Conservation (phyloP, 2,113 vertebrate species). For the Anoura caudifer region DNA sequence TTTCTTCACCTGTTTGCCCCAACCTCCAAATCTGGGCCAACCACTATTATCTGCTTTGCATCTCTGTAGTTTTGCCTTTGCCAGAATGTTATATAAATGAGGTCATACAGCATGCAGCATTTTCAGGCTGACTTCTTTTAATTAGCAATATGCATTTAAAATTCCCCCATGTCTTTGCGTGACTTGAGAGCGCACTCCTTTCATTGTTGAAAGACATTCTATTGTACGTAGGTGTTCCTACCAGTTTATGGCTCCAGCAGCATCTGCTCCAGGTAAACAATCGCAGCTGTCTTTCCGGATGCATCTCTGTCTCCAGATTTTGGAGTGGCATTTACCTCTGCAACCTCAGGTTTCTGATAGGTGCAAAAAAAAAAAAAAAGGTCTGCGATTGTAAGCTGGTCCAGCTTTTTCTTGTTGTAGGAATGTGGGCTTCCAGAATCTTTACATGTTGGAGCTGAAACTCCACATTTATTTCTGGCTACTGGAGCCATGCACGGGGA, state of each 20-base stretch:
- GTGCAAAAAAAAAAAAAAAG: not conserved
- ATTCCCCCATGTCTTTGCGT: not conserved
- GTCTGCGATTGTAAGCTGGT: not conserved
- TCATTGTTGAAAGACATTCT: not conserved
- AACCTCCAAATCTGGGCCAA: not conserved
- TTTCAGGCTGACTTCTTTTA: not conserved
- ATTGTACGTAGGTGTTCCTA: not conserved
- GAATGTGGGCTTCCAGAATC: not conserved
- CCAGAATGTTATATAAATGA: not conserved
- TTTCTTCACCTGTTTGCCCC: not conserved
- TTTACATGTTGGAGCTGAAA: not conserved
- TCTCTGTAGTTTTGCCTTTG: not conserved
- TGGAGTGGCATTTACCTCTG: not conserved
- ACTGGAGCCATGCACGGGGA: not conserved
- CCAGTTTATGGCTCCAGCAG: not conserved
- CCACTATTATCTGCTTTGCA: not conserved
- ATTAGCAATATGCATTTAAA: not conserved
- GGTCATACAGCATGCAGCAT: not conserved
- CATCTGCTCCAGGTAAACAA: not conserved
- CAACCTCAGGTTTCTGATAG: not conserved
- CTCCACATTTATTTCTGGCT: not conserved
- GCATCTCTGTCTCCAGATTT: not conserved
- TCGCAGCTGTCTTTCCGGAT: not conserved
- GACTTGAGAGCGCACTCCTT: not conserved
- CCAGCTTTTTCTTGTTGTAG: not conserved